Percentiles rank a stretch among this genome's conserved stretches.
Conservation (phyloP, 2,797 vertebrate genomes). For the Gallirallus australis region DNA sequence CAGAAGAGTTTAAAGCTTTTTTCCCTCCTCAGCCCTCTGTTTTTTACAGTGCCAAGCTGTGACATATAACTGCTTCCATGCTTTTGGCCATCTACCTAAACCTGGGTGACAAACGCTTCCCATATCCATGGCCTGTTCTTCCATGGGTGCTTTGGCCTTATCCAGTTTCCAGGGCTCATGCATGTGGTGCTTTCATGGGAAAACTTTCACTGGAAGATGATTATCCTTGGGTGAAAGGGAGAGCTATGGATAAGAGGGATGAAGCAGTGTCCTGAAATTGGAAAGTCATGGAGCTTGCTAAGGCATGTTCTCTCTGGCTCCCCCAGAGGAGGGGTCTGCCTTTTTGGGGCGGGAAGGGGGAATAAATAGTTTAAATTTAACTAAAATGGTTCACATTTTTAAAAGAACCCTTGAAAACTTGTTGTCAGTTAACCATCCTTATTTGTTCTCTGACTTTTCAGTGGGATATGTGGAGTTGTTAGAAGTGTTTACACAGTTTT, state of each 20-base stretch:
- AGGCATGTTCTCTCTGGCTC: neutral
- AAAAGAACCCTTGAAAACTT: neutral
- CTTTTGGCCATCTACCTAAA: neutral
- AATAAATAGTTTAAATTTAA: neutral
- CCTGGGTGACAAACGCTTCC: neutral
- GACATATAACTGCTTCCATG: neutral
- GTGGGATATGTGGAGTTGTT: neutral
- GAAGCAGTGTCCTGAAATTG: neutral
- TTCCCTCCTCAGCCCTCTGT: neutral
- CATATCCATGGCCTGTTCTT: neutral
- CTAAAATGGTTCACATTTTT: neutral
- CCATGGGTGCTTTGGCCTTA: neutral
- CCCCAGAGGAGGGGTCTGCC: neutral
- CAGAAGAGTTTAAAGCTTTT: neutral
- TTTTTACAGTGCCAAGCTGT: neutral
- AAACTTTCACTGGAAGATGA: neutral
- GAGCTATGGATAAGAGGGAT: neutral
- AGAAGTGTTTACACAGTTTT: neutral
- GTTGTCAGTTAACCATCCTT: neutral
- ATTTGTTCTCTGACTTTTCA: neutral
- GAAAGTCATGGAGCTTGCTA: neutral
- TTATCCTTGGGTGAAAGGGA: neutral
- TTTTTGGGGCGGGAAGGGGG: neutral
- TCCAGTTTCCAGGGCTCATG: neutral
- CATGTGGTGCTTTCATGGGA: neutral